Base-by-base conservation (phyloP, 1,140 invertebrate genomes). In the Trichonephila inaurata region DNA sequence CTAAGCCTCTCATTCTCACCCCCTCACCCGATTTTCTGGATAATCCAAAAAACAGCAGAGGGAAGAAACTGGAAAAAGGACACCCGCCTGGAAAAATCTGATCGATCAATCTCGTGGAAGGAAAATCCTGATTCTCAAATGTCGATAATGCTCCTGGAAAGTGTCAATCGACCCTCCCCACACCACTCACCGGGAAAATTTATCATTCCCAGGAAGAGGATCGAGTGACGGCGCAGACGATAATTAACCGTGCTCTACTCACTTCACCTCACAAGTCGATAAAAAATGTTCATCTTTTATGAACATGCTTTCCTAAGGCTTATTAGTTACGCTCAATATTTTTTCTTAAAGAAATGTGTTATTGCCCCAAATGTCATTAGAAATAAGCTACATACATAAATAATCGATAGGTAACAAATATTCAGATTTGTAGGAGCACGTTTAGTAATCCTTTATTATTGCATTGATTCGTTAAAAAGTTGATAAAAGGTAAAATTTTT, bases 61-160 rank as follows among this genome's bases (percentile, higher is more conserved):
- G 72, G 28, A 40, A 77, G 28, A 77, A 77, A 40, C 72, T 33
- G 72, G 21, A 58, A 85, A 85, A 7, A 44, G 58, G 72, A 77
- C 72, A 77, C 72, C 62, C 62, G 28, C 21, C 24, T 33, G 62
- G 21, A 18, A 28, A 40, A 58, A 87, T 19, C 62, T 14, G 85
- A 93, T 93, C 86, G 85, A 93, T 88, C 86, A 62, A 64, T 77
- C 60, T 93, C 28, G 60, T 82, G 85, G 92, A 66, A 66, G 24
- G 85, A 89, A 89, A 88, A 77, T 77, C 58, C 64, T 24, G 58
- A 93, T 28, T 64, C 83, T 40, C 69, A 14, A 44, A 40, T 87
- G 91, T 92, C 91, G 60, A 92, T 92, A 92, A 87, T 72, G 62
- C 58, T 66, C 81, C 64, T n/a, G 51, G 69, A 89, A 61, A 81